A percentile compares a stretch with the other conserved stretches of the same genome.
Evolutionary conservation across 1,140 invertebrate genomes (phyloP).

Genomic region (Paracyclopina nana): DNA sequence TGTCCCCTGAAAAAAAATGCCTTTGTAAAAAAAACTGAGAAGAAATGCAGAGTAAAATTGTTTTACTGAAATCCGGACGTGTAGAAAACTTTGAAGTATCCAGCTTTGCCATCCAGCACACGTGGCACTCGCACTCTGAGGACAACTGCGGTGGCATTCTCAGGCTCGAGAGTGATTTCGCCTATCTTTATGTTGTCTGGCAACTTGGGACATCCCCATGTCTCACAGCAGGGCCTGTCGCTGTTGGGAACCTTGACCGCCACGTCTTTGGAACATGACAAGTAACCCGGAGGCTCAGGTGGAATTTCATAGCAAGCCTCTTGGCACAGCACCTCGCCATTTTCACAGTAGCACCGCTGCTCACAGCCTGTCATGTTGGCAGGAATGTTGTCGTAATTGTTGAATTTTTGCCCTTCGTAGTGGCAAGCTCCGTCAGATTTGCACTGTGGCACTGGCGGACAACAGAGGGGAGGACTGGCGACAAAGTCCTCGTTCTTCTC

Average conservation of each 20-base stretch:
- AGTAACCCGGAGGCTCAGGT: slow-evolving; percentile 43
- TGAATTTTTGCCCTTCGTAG: slow-evolving; percentile 31
- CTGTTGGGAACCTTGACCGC: slow-evolving; percentile 44
- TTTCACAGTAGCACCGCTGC: slow-evolving; percentile 60
- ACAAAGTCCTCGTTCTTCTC: slow-evolving; percentile 49
- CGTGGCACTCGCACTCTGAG: background rate
- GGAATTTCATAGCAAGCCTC: slow-evolving; percentile 49
- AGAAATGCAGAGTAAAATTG: background rate
- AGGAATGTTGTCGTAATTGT: slow-evolving; percentile 45
- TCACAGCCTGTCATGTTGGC: slow-evolving; percentile 52
- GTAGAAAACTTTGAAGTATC: background rate
- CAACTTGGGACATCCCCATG: slow-evolving; percentile 24
- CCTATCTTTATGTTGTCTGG: too few species aligned
- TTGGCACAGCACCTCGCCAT: slow-evolving; percentile 61
- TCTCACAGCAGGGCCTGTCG: slow-evolving; percentile 44
- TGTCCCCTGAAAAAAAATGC: background rate
- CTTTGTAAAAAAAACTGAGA: background rate
- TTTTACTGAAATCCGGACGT: background rate
- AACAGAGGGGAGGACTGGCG: slow-evolving; percentile 54
- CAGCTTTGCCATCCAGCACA: background rate
- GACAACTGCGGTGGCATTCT: background rate
- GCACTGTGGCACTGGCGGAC: slow-evolving; percentile 34
- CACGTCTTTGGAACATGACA: slow-evolving; percentile 42
- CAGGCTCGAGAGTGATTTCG: too few species aligned
- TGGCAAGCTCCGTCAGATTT: slow-evolving; percentile 39